phyloP scores from a whole-genome alignment of 2,797 vertebrate species.

The Todus mexicanus region DNA sequence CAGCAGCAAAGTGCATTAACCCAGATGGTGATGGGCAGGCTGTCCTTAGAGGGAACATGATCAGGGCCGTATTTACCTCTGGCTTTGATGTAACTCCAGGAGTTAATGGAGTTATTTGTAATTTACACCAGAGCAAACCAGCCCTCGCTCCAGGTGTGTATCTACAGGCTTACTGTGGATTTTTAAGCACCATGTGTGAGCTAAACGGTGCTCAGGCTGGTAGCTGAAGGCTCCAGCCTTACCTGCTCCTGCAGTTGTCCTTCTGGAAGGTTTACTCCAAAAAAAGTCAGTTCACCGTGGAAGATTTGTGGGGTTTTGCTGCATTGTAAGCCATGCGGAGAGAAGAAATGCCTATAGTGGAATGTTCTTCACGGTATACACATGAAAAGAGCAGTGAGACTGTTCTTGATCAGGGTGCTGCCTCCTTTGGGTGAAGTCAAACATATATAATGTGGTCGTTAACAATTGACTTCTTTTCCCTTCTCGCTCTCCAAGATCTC shows the following conservation, averaged over 20 bases:
- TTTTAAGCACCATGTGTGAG: not conserved
- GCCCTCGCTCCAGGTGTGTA: not conserved
- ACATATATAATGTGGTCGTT: not conserved
- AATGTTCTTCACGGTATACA: fast-evolving
- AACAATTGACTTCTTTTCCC: not conserved
- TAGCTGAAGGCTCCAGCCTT: not conserved
- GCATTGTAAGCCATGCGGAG: not conserved
- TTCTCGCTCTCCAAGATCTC: not conserved
- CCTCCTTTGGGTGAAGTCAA: not conserved
- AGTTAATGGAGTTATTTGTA: not conserved
- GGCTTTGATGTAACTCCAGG: not conserved
- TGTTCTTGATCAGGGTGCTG: fast-evolving
- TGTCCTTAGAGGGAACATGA: not conserved
- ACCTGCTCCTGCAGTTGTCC: not conserved
- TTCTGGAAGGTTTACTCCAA: not conserved
- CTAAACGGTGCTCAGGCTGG: not conserved
- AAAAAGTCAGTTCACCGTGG: not conserved
- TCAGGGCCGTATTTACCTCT: not conserved
- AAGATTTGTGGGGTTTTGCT: not conserved
- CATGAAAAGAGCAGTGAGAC: not conserved
- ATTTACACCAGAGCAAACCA: not conserved
- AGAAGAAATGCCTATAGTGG: not conserved
- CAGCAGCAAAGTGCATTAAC: constrained; percentile 9
- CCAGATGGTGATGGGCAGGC: not conserved
- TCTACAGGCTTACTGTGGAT: fast-evolving